phyloP scores from a whole-genome alignment of 2,888 invertebrate genomes.

The Ormyrus rosae region DNA sequence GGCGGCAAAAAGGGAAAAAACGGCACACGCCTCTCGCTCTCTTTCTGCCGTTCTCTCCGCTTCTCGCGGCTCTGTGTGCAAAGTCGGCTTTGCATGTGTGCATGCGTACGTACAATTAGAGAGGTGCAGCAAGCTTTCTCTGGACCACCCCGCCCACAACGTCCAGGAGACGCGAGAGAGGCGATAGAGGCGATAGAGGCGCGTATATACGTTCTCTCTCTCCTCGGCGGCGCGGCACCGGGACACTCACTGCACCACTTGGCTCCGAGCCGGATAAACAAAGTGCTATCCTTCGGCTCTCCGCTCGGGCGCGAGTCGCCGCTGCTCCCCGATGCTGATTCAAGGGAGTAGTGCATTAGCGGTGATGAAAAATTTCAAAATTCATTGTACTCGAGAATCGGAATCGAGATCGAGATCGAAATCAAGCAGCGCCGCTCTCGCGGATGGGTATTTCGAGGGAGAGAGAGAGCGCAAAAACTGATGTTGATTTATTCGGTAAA shows the following conservation, averaged over 20 bases:
- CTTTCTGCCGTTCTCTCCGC: slow-evolving; percentile 56
- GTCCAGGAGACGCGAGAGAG: slow-evolving; percentile 10
- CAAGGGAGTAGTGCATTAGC: too few species aligned
- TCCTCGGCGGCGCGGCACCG: neutral
- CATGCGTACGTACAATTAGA: slow-evolving; percentile 62
- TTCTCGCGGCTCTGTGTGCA: slow-evolving; percentile 33
- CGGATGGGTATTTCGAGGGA: too few species aligned
- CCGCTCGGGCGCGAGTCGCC: too few species aligned
- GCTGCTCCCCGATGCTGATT: too few species aligned
- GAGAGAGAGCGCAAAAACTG: slow-evolving; percentile 9
- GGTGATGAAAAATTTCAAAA: neutral
- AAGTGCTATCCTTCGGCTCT: too few species aligned
- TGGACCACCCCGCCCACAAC: slow-evolving; percentile 74
- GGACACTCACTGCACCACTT: neutral
- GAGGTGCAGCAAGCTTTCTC: slow-evolving; percentile 72
- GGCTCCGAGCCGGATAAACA: too few species aligned
- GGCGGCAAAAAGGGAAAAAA: slow-evolving; percentile 62
- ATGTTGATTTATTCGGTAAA: slow-evolving; percentile 56
- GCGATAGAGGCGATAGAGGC: slow-evolving; percentile 25
- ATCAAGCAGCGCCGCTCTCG: neutral
- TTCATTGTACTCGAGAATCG: slow-evolving; percentile 20
- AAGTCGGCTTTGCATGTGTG: slow-evolving; percentile 45
- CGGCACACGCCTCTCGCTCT: slow-evolving; percentile 74
- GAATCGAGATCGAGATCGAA: slow-evolving; percentile 34
- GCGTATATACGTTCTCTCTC: neutral